phyloP scores from a whole-genome alignment of 2,888 invertebrate genomes.

The Cabera pusaria region DNA sequence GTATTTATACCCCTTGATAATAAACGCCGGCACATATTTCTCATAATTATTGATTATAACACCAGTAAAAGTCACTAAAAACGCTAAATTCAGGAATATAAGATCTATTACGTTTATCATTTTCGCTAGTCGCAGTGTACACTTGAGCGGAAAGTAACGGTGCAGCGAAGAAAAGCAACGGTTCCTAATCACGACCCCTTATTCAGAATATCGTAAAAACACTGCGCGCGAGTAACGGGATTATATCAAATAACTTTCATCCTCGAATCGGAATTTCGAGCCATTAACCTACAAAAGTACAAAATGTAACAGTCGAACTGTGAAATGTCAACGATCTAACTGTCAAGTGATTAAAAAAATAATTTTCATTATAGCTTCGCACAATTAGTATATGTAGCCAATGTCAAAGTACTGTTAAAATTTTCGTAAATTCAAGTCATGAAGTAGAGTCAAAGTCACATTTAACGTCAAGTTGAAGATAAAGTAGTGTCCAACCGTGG shows the following conservation, averaged over 20 bases:
- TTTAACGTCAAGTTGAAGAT: no score
- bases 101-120: constrained; percentile 69
- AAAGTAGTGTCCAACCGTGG: no score
- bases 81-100: constrained; percentile 66
- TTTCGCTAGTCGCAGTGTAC: constrained; percentile 1
- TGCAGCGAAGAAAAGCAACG: constrained; percentile 13
- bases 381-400: no score
- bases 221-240: constrained; percentile 40
- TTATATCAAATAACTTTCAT: constrained; percentile 29
- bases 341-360: no score
- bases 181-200: no score
- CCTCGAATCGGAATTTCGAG: constrained; percentile 9
- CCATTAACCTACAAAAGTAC: constrained; percentile 13
- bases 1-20: constrained; percentile 87
- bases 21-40: constrained; percentile 84
- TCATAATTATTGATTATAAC: constrained; percentile 86
- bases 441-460: no score
- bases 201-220: constrained; percentile 27
- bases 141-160: background rate
- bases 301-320: no score
- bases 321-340: no score
- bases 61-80: constrained; percentile 80
- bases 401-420: no score
- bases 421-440: no score
- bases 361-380: no score